phyloP scores from a whole-genome alignment of 1,140 invertebrate species.

The Trypoxylus dichotomus region DNA sequence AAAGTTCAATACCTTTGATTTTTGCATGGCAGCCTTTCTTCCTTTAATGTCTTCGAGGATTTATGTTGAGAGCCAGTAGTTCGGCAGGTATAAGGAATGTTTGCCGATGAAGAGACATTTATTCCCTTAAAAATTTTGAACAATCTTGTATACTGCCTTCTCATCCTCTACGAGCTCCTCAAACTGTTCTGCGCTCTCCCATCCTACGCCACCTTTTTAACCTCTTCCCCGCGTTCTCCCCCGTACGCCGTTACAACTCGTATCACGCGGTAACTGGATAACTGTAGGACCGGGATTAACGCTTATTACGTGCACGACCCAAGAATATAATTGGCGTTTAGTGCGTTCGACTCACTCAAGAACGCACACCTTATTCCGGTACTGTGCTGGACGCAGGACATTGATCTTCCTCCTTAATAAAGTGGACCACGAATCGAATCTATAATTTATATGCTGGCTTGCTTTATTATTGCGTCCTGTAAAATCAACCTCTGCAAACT shows the following conservation, averaged over 20 bases:
- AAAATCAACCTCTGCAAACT: neutral
- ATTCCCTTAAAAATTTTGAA: neutral
- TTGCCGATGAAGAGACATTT: neutral
- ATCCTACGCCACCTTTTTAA: constrained; percentile 10
- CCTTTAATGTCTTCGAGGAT: too few relatives aligned
- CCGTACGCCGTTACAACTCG: constrained; percentile 9
- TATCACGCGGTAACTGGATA: constrained; percentile 15
- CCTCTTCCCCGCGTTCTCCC: neutral
- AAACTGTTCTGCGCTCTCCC: neutral
- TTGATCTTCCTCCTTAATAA: constrained; percentile 15
- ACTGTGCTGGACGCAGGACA: constrained; percentile 16
- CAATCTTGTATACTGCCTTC: neutral
- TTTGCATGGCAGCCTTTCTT: too few relatives aligned
- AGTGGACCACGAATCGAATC: neutral
- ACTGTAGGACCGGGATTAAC: constrained; percentile 22
- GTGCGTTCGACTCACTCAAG: constrained; percentile 16
- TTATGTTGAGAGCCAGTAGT: neutral
- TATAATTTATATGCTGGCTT: neutral
- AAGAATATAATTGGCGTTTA: constrained; percentile 23
- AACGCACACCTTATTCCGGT: constrained; percentile 11
- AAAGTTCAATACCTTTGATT: too few relatives aligned
- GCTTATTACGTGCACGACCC: constrained; percentile 22
- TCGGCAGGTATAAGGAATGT: neutral
- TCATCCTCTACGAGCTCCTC: neutral
- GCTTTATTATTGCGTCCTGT: neutral